These are phyloP conservation scores for Drosophila buzzatii DNA, from an alignment of 2,888 invertebrate species.

Conservation along the genomic window DNA sequence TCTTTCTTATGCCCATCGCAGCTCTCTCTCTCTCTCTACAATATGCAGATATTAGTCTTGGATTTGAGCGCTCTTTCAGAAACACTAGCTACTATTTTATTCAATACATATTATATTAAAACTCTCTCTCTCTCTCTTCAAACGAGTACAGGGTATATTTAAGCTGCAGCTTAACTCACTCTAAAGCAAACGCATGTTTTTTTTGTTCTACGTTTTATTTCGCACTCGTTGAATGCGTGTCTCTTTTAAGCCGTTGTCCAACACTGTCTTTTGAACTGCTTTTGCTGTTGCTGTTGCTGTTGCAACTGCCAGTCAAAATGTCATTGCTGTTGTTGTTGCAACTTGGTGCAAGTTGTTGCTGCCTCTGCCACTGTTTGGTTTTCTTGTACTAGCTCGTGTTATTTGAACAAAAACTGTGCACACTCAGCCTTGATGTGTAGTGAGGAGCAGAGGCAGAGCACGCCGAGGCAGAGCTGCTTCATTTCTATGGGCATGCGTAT, in stretches of 20 bases:
- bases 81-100: too few species aligned
- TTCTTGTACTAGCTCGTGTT: constrained; percentile 76
- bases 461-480: neutral
- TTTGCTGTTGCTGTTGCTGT: constrained; percentile 62
- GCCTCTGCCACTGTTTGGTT: constrained; percentile 56
- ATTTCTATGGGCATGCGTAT: constrained; percentile 45
- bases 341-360: constrained; percentile 33
- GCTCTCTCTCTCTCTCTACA: too few species aligned
- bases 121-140: too few species aligned
- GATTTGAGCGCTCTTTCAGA: too few species aligned
- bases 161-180: neutral
- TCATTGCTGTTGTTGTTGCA: constrained; percentile 57
- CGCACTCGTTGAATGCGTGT: constrained; percentile 21
- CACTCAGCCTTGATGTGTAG: constrained; percentile 15
- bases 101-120: too few species aligned
- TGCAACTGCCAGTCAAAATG: constrained; percentile 44
- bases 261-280: constrained; percentile 64
- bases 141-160: neutral
- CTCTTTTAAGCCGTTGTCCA: constrained; percentile 50
- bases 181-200: neutral
- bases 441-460: neutral
- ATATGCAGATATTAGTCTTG: too few species aligned
- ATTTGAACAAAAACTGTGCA: constrained; percentile 75
- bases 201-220: constrained; percentile 15
- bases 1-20: too few species aligned